A percentile compares a stretch with the other conserved stretches of the same genome.
These are phyloP conservation scores for Corticium candelabrum DNA, from an alignment of 37 sponge, comb jelly and placozoan species.

Conservation along the genomic window DNA sequence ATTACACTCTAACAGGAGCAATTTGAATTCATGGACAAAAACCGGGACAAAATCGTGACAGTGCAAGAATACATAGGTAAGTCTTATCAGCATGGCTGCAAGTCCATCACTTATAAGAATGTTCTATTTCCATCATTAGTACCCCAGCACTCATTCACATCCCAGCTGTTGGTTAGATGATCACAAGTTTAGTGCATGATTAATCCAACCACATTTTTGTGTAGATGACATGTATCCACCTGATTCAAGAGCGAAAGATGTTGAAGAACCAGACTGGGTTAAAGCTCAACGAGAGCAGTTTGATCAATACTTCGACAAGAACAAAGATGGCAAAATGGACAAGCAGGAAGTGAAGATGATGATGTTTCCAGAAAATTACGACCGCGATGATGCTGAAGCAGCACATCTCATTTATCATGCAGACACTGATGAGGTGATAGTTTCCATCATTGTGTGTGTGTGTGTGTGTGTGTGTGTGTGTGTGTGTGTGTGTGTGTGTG, in stretches of 20 bases:
- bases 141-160: no score
- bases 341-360: slow-evolving; percentile 55
- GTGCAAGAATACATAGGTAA: slow-evolving; percentile 75
- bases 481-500: no score
- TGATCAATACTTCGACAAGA: slow-evolving; percentile 51
- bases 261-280: slow-evolving; percentile 68
- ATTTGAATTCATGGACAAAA: slow-evolving; percentile 69
- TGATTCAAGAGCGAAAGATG: slow-evolving; percentile 19
- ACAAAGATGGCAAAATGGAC: slow-evolving; percentile 55
- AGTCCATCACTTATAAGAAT: no score
- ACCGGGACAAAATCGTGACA: slow-evolving; percentile 61
- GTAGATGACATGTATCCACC: slow-evolving; percentile 69
- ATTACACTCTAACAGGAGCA: slow-evolving; percentile 32
- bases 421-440: slow-evolving; percentile 57
- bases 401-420: slow-evolving; percentile 78
- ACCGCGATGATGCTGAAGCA: slow-evolving; percentile 78
- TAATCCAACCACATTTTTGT: background rate
- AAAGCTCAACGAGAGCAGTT: slow-evolving; percentile 53
- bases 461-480: no score
- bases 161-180: no score
- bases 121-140: no score
- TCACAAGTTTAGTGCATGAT: background rate
- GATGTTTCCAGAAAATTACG: slow-evolving; percentile 58
- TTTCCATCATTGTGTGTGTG: background rate
- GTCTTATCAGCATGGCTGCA: background rate